phyloP scores from a whole-genome alignment of 1,140 invertebrate species.

The Eulimnadia texana region DNA sequence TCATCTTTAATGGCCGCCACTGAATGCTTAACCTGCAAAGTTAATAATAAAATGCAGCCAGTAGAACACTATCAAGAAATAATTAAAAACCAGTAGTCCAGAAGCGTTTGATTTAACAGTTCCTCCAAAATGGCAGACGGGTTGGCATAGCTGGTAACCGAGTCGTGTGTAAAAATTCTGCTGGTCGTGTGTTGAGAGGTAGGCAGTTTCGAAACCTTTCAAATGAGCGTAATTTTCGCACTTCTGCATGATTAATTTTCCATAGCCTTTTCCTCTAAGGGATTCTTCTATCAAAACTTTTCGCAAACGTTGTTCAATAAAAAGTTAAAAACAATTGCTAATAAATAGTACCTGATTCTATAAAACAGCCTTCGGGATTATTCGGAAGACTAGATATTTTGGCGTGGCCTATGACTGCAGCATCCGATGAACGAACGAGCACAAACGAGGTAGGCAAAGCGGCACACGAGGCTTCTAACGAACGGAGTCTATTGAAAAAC shows the following conservation, averaged over 20 bases:
- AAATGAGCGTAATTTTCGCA: slow-evolving; percentile 6
- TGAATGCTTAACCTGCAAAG: neutral
- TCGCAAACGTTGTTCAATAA: neutral
- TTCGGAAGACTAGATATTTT: slow-evolving; percentile 3
- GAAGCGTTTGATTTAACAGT: neutral
- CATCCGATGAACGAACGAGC: neutral
- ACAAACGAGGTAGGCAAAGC: slow-evolving; percentile 1
- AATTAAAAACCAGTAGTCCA: neutral
- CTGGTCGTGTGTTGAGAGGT: slow-evolving; percentile 15
- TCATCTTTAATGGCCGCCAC: neutral
- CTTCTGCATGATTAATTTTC: slow-evolving; percentile 10
- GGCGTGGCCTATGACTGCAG: slow-evolving; percentile 9
- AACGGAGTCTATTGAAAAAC: neutral
- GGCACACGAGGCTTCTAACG: neutral
- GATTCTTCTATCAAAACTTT: slow-evolving; percentile 6
- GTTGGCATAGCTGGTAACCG: slow-evolving; percentile 13
- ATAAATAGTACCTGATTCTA: slow-evolving; percentile 11
- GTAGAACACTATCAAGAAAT: neutral
- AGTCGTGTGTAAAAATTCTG: slow-evolving; percentile 12
- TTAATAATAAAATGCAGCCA: neutral
- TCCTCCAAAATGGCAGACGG: slow-evolving; percentile 9
- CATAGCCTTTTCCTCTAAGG: slow-evolving; percentile 15
- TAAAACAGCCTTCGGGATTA: neutral
- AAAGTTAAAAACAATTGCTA: neutral
- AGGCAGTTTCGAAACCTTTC: slow-evolving; percentile 6